Conservation (phyloP, 2,888 invertebrate species). For the Spodoptera picta region DNA sequence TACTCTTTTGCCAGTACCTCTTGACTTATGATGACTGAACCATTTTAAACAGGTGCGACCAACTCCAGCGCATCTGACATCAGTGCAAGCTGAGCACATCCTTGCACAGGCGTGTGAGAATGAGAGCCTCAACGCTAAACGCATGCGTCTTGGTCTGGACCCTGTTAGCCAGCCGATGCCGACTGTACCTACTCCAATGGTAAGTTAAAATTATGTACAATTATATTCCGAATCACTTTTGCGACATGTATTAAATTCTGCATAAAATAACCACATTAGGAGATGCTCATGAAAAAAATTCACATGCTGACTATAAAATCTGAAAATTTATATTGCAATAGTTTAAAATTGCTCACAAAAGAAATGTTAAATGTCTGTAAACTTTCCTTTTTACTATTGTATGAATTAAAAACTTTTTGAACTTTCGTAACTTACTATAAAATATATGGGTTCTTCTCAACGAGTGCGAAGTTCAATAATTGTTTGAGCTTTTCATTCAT, state of each 20-base stretch:
- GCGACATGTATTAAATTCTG: no score
- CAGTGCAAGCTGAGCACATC: constrained; percentile 98
- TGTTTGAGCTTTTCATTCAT: not conserved
- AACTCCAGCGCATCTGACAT: constrained; percentile 98
- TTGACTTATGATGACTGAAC: constrained; percentile 4
- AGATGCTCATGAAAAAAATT: no score
- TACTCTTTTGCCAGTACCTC: no score
- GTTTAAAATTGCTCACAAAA: not conserved
- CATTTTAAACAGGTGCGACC: constrained; percentile 92
- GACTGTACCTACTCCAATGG: constrained; percentile 90
- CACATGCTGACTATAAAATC: not conserved
- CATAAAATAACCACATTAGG: no score
- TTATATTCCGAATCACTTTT: no score
- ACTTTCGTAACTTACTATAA: constrained; percentile 1
- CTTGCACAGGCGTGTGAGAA: constrained; percentile 98
- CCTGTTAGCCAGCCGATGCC: constrained; percentile 97
- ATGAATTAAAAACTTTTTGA: not conserved
- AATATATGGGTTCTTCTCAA: constrained; percentile 5
- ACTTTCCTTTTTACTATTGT: constrained; percentile 6
- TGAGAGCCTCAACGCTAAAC: constrained; percentile 98
- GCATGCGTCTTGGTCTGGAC: constrained; percentile 98
- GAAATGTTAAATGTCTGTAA: not conserved
- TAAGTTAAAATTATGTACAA: constrained; percentile 55
- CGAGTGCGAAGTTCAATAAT: not conserved
- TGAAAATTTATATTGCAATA: not conserved